A percentile compares a stretch with the other conserved stretches of the same genome.
These are phyloP conservation scores for Dysidea cf. avara DNA, from an alignment of 37 sponge, comb jelly and placozoan species.

Conservation along the genomic window DNA sequence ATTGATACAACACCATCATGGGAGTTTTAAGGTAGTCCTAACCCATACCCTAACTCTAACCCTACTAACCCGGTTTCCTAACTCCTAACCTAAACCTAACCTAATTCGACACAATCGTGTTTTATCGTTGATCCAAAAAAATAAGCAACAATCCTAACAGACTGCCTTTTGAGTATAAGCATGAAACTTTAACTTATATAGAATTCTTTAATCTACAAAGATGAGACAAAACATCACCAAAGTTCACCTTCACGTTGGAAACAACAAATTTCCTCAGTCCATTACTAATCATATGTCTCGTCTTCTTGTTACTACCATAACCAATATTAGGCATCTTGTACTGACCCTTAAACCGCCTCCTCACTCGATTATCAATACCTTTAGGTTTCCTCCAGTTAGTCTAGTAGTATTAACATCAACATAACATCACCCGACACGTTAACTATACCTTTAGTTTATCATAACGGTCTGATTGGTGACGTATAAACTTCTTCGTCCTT, in stretches of 20 bases:
- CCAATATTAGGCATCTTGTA: conserved; percentile 95
- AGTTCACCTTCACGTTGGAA: conserved; percentile 83
- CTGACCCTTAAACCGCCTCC: conserved; percentile 91
- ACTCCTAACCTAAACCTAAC: too few relatives aligned
- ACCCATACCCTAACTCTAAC: too few relatives aligned
- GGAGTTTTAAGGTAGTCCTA: too few relatives aligned
- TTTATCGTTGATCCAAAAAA: too few relatives aligned
- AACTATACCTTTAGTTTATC: conserved; percentile 80
- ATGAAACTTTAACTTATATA: too few relatives aligned
- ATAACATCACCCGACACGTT: background rate
- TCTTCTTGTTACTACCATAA: conserved; percentile 94
- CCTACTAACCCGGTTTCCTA: too few relatives aligned
- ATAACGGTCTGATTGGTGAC: conserved; percentile 94
- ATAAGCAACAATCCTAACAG: too few relatives aligned
- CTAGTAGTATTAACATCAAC: conserved; percentile 21
- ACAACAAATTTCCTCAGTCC: conserved; percentile 91
- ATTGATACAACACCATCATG: too few relatives aligned
- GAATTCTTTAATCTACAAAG: too few relatives aligned
- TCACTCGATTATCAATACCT: conserved; percentile 96
- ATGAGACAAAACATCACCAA: background rate
- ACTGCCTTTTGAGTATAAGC: too few relatives aligned
- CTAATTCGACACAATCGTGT: too few relatives aligned
- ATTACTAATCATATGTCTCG: conserved; percentile 81
- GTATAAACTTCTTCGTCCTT: conserved; percentile 87
- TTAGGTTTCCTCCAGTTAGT: conserved; percentile 96